Percentiles rank a stretch among this genome's conserved stretches.
Evolutionary conservation across 2,113 vertebrate species (phyloP).

Genomic region (Leptosomus discolor): DNA sequence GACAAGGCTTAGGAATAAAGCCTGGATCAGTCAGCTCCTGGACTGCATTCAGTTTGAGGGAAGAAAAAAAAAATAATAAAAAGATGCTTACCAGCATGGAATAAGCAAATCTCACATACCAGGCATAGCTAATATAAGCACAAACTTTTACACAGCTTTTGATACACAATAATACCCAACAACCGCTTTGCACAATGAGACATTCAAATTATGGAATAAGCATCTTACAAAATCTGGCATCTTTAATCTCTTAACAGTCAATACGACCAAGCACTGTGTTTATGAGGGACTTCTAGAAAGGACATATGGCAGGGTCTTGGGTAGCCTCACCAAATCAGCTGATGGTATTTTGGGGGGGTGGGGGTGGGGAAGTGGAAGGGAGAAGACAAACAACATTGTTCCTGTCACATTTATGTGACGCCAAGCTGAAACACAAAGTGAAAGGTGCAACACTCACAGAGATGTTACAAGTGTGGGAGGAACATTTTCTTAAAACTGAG

Average conservation of each 20-base stretch:
- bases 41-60: background rate
- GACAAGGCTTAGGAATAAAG: background rate
- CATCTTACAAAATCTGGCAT: rapidly evolving
- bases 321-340: background rate
- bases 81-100: background rate
- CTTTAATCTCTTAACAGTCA: background rate
- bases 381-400: background rate
- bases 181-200: background rate
- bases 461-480: background rate
- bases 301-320: background rate
- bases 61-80: background rate
- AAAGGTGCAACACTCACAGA: background rate
- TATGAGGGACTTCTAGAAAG: background rate
- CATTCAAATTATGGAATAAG: background rate
- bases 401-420: background rate
- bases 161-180: background rate
- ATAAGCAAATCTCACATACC: background rate
- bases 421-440: background rate
- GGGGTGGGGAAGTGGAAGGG: background rate
- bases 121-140: background rate
- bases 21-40: background rate
- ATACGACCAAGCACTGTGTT: background rate
- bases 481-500: background rate
- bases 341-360: background rate
- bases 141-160: background rate